Conservation (phyloP, 2,113 vertebrate genomes). For the Panurus biarmicus region DNA sequence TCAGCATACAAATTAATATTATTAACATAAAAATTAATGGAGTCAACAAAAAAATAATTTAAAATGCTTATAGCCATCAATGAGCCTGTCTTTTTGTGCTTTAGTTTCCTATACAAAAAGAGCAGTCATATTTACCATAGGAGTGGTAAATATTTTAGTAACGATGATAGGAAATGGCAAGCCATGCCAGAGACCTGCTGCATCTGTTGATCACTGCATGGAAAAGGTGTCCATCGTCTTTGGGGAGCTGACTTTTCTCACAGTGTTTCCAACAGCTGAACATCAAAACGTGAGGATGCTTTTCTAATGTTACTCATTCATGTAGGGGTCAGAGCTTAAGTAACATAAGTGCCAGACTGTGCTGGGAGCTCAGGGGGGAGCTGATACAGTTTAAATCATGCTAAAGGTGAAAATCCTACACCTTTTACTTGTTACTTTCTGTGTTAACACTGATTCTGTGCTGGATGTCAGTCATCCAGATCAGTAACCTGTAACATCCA, state of each 20-base stretch:
- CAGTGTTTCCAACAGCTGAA: background rate
- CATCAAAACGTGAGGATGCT: background rate
- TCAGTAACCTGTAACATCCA: background rate
- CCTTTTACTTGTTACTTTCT: background rate
- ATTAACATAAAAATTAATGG: background rate
- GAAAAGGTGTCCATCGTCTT: background rate
- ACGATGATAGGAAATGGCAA: background rate
- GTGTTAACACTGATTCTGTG: background rate
- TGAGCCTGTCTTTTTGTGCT: background rate
- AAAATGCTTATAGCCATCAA: background rate
- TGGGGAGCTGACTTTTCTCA: background rate
- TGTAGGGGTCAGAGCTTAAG: background rate
- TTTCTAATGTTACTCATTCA: background rate
- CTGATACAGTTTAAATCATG: background rate
- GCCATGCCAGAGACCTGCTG: background rate
- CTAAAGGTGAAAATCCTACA: background rate
- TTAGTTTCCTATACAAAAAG: background rate
- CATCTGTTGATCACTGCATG: background rate
- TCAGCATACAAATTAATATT: background rate
- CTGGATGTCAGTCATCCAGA: background rate
- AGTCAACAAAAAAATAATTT: background rate
- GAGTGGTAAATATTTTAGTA: background rate
- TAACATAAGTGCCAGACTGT: rapidly evolving
- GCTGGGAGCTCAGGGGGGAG: background rate
- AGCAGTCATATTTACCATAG: background rate